A percentile compares a stretch with the other conserved stretches of the same genome.
Evolutionary conservation across 2,113 vertebrate species (phyloP).

Genomic region (Hypomesus transpacificus): DNA sequence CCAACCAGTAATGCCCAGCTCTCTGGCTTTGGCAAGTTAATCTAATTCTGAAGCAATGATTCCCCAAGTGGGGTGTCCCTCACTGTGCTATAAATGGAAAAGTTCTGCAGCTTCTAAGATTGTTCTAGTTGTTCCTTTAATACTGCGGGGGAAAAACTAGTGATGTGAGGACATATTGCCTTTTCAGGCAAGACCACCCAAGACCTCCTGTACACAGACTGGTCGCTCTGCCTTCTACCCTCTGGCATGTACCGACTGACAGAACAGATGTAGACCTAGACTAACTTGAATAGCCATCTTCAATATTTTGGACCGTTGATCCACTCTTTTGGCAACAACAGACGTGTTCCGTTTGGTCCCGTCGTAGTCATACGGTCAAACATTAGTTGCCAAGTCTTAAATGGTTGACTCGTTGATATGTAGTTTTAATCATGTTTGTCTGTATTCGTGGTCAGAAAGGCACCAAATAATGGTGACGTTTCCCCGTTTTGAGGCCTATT

Average conservation of each 20-base stretch:
- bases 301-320: neutral
- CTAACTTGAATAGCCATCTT: neutral
- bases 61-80: constrained; percentile 48
- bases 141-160: constrained; percentile 38
- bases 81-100: constrained; percentile 69
- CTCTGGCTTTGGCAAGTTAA: constrained; percentile 10
- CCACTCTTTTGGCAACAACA: neutral
- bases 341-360: neutral
- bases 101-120: constrained; percentile 47
- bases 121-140: constrained; percentile 40
- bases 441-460: too few species aligned
- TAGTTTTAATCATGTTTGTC: too few species aligned
- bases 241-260: neutral
- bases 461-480: too few species aligned
- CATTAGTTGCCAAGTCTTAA: too few species aligned
- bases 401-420: too few species aligned
- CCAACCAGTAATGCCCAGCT: constrained; percentile 7
- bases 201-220: neutral
- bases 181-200: constrained; percentile 47
- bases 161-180: constrained; percentile 57
- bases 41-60: constrained; percentile 40
- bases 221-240: neutral
- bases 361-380: too few species aligned
- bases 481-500: too few species aligned
- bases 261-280: neutral